Base-by-base conservation (phyloP, 2,888 invertebrate species). In the Brenthis daphne region DNA sequence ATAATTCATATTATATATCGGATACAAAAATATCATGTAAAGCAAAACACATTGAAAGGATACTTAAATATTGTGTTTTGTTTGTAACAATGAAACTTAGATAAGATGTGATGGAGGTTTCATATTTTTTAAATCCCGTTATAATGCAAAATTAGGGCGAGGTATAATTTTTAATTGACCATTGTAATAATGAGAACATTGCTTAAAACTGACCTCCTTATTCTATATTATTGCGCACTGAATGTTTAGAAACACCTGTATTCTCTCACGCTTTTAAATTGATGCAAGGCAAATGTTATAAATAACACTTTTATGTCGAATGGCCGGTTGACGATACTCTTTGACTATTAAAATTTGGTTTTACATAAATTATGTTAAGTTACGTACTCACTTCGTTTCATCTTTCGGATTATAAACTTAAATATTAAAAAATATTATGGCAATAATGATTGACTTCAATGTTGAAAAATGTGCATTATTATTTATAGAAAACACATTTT, bases 141-240 rank as follows among this genome's bases (percentile, higher is more conserved):
- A 70, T 33, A 57, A 60, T 67, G 57, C 65, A 75, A 77, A 81
- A 82, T 79, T 80, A 78, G 82, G 80, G 77, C 81, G 85, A 77
- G 82, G 82, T 65, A 80, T 84, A 80, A 71, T 53, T 64, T 89
- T 70, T 72, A 91, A 90, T 88, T 89, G 90, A 85, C 88, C 89
- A 92, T 92, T 92, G 90, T 91, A 81, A 81, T 80, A 84, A 84
- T 89, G 90, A 81, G 90, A 89, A 85, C 80, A 87, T 86, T 83
- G 81, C 84, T 78, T 73, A 79, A 81, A 81, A 78, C 74, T 86
- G 90, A 85, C 90, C 90, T 82, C 84, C 85, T 89, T 89, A 84
- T 83, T 78, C 74, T 76, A 84, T 79, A 82, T 84, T 81, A 71
- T 71, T 71, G 65, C 69, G 79, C 77, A 75, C 75, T 78, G 83